phyloP scores from a whole-genome alignment of 2,888 invertebrate genomes.

The Leucophora obtusa region DNA sequence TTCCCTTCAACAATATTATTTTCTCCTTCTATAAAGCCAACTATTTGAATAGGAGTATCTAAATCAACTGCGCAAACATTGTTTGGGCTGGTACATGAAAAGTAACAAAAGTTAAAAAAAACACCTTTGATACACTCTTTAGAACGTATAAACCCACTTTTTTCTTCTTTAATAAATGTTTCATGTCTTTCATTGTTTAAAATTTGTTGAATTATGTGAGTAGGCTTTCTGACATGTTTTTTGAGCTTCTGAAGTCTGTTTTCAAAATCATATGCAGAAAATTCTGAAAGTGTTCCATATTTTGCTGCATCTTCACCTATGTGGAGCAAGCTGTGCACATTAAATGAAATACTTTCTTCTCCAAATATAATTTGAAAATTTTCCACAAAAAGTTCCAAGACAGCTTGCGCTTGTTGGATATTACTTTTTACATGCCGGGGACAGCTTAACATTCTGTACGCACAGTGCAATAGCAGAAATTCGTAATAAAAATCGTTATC shows the following conservation, averaged over 20 bases:
- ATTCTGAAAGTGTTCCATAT: constrained; percentile 29
- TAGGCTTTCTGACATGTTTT: too few relatives aligned
- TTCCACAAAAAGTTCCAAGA: constrained; percentile 18
- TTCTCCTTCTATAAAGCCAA: too few relatives aligned
- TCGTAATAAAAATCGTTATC: too few relatives aligned
- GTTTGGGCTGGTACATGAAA: too few relatives aligned
- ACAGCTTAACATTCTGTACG: constrained; percentile 22
- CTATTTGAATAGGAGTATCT: too few relatives aligned
- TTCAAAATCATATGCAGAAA: too few relatives aligned
- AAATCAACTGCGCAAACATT: too few relatives aligned
- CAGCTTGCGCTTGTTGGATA: neutral
- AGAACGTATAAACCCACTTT: constrained; percentile 24
- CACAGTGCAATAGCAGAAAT: constrained; percentile 23
- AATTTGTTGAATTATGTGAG: too few relatives aligned
- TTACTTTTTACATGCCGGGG: constrained; percentile 9
- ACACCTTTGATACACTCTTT: constrained; percentile 10
- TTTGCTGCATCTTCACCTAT: constrained; percentile 24
- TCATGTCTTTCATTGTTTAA: too few relatives aligned
- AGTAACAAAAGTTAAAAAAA: constrained; percentile 6
- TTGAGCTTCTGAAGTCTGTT: too few relatives aligned
- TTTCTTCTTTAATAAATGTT: constrained; percentile 1
- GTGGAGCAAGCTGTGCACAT: constrained; percentile 37
- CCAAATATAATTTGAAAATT: constrained; percentile 8
- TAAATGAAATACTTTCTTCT: constrained; percentile 13
- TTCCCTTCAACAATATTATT: too few relatives aligned